These are phyloP conservation scores for Drosophila takahashii DNA, from an alignment of 1,140 invertebrate species.

Conservation along the genomic window DNA sequence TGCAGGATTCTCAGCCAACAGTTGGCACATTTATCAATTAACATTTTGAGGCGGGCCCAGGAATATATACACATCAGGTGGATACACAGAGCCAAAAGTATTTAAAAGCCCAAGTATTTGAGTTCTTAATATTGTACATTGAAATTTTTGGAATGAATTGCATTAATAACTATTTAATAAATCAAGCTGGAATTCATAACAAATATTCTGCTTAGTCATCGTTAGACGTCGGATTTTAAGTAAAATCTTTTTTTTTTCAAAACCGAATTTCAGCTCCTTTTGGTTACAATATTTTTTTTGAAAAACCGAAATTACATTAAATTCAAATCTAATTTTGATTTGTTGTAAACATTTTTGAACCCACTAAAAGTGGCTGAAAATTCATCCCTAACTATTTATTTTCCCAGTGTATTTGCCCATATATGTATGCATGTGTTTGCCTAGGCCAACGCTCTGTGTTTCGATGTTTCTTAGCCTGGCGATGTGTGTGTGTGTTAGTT, in stretches of 20 bases:
- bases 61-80: not conserved
- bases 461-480: slow-evolving; percentile 39
- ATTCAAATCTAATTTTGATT: no score
- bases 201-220: no score
- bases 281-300: no score
- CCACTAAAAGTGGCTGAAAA: no score
- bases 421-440: slow-evolving; percentile 47
- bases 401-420: not conserved
- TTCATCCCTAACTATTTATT: not conserved
- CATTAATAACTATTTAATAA: not conserved
- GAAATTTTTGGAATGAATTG: no score
- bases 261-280: no score
- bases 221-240: no score
- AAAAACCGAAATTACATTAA: no score
- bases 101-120: not conserved
- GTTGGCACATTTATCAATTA: slow-evolving; percentile 61
- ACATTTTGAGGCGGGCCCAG: slow-evolving; percentile 38
- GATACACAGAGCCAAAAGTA: not conserved
- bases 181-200: not conserved
- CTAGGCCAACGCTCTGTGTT: slow-evolving; percentile 33
- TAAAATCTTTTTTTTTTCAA: no score
- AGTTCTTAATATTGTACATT: no score
- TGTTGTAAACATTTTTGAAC: no score
- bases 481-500: slow-evolving; percentile 61
- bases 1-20: slow-evolving; percentile 26